Base-by-base conservation (phyloP, 92 coral and sea anemone species). In the Pocillopora grandis region DNA sequence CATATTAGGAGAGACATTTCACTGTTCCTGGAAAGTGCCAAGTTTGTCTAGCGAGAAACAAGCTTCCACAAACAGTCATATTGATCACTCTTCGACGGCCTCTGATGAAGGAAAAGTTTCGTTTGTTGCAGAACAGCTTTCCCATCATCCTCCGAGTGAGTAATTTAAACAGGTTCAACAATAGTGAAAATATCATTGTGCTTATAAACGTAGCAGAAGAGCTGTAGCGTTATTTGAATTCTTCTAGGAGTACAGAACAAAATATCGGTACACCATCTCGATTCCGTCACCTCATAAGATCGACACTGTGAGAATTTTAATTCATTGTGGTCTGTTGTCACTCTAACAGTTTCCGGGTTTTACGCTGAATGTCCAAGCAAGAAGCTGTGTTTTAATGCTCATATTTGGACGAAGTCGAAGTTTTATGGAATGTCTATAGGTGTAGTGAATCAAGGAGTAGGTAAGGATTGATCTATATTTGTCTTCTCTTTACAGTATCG, bases 61-160 rank as follows among this genome's bases (percentile, higher is more conserved):
- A 35, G 73, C 80, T 37, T 84, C 90, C 63, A 82, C 87, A 68
- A 87, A 82, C 76, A 62, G 71, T 81, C 55, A 77, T 75, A 58
- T 58, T 58, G 86, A 82, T 61, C 58, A 57, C 17, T 85, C 84
- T 14, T 48, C 93, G 10, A 83, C 89, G 14, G 83, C 72, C 12
- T 82, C 88, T 37, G 92, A 92, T 68, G 92, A 90, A 66, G 85
- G 88, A 65, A 88, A 78, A 27, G 76, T 96, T 9, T 87, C 93
- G 48, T 96, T 94, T 78, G 92, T 94, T 36, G 98, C 98, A 31
- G 99, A 96, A 82, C 99, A 96, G 86, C 89, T 96, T 33, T 96
- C 99, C 75, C 99, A 96, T 90, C 99, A 96, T 83, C 99, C 99
- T 35, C 99, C 99, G 75, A 94, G 99, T 96, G 81, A 90, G 95